Evolutionary conservation across 2,888 invertebrate genomes (phyloP), one percentile per base, ranked within the genome.

Genomic region (Nephrocerus scutellatus): DNA sequence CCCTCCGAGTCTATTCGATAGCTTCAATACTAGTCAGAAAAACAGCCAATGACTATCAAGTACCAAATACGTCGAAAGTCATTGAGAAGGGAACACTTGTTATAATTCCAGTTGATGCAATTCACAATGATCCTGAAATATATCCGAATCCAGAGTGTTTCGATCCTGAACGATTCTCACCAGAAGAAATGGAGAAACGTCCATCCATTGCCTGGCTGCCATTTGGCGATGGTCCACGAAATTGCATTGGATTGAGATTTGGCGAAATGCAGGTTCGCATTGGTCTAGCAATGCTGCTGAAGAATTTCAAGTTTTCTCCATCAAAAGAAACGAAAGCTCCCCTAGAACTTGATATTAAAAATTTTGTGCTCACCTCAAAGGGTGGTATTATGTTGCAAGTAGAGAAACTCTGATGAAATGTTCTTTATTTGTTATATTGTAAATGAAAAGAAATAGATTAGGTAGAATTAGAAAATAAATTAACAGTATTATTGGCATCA

Each of bases 51-150:
- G 60, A 67, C 29, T 68, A 63, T 47, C 44, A 43, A 13, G 51
- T 70, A 0, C 60, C 65, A 0, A 55, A 50, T 16, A 53, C 59
- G 0, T 56, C 70, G 6, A 52, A 70, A 35, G 55, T 66, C 1
- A 70, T 76, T 29, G 72, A 74, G 38, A 68, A 72, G 32, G 75
- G 72, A 2, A 72, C 70, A 0, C 50, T 68, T 12, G 57, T 76
- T 0, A 63, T 74, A 20, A 68, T 79, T 39, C 74, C 77, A 2
- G 63, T 71, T 6, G 70, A 72, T 48, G 66, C 62, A 9, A 59
- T 72, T 31, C 72, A 72, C 36, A 59, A 62, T 28, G 70, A 72
- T 54, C 63, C 68, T 0, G 56, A 65, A 12, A 59, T 68, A 29
- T 72, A 67, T 49, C 62, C 68, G 0, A 54, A 72, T 18, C 72